phyloP scores from a whole-genome alignment of 1,140 invertebrate genomes.

The Laupala kohalensis region DNA sequence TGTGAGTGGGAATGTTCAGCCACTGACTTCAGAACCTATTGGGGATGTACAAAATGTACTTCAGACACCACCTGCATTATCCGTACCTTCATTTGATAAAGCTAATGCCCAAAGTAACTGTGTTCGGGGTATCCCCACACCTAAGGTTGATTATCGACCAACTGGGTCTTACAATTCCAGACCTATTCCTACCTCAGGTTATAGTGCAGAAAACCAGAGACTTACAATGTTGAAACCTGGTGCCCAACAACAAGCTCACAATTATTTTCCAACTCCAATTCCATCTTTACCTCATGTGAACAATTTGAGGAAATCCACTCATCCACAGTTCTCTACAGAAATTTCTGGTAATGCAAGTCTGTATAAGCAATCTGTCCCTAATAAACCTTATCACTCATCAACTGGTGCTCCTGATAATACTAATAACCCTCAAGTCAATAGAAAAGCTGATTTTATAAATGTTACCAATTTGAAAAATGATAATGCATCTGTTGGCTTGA shows the following conservation, averaged over 20 bases:
- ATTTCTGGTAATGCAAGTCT: no score
- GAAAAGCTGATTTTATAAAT: not conserved
- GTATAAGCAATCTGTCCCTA: no score
- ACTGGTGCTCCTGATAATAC: not conserved
- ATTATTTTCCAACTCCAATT: not conserved
- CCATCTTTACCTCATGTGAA: not conserved
- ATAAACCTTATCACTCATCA: not conserved
- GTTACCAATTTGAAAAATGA: not conserved
- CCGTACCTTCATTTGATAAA: not conserved
- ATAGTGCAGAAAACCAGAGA: not conserved
- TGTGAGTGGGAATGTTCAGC: not conserved
- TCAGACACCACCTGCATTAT: not conserved
- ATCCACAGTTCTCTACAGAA: not conserved
- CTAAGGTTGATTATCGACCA: not conserved
- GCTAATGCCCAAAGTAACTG: not conserved
- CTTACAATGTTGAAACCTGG: not conserved
- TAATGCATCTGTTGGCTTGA: conserved; percentile 1
- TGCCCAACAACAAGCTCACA: not conserved
- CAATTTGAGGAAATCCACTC: not conserved
- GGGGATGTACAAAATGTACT: not conserved
- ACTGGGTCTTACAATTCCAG: not conserved
- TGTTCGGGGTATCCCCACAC: not conserved
- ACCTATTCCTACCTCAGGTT: not conserved
- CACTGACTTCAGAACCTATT: not conserved
- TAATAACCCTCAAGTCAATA: not conserved